Base-by-base conservation (phyloP, 2,797 vertebrate species). In the Amblyopsis hoosieri region DNA sequence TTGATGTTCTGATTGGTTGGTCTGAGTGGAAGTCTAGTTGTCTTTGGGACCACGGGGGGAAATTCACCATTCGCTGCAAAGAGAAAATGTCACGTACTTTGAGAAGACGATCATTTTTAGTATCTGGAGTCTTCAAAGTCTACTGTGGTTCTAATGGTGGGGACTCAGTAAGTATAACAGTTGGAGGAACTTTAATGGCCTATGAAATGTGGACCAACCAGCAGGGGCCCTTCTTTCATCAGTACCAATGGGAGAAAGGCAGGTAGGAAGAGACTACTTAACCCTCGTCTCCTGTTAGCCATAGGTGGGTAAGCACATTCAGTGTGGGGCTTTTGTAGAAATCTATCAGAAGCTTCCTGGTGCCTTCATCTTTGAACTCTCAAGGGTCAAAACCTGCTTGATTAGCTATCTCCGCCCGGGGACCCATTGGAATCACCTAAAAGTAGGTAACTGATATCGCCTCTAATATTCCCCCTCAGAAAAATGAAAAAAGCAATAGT, bases 1-100 rank as follows among this genome's bases (percentile, higher is more conserved):
- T 66, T 85, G 63, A 49, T 62, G 37, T 60, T 82, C 46, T 57
- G 61, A 42, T 63, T 73, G 62, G 74, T 78, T 0, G 78, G 66
- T 72, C 57, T 62, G 12, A 74, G 58, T 0, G 74, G 76, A 23
- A 59, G 23, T 58, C 67, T 72, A 10, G 80, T 83, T 2, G 79
- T 72, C 70, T 73, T 83, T 54, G 80, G 71, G 66, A 23, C 74
- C 78, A 90, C 82, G 0, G 92, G 93, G 54, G 92, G 92, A 69
- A 87, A 93, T 74, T 94, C 92, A 2, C 92, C 93, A 37, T 93
- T 93, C 42, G 93, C 93, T 94, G 78, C 59, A 88, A 75, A 87
- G 17, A 70, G 64, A 74, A 83, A 12, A 78, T 3, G 81, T 69
- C 0, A 62, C 15, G 64, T 55, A 60, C 53, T 72, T 47, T 71